phyloP scores from a whole-genome alignment of 2,113 vertebrate species.

The Plecturocebus donacophilus region DNA sequence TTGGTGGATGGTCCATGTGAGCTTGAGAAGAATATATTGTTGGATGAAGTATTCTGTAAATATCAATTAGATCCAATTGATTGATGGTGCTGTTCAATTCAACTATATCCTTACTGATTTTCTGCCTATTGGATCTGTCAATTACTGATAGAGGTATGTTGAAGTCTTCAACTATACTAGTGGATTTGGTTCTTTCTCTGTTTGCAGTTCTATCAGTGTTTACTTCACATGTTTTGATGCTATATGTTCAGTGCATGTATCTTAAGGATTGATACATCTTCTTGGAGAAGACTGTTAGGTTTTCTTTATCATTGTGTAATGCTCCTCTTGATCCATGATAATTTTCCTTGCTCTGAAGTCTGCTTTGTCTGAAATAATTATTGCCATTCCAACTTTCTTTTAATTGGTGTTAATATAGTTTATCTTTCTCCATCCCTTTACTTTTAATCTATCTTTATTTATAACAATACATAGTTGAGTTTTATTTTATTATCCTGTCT shows the following conservation, averaged over 20 bases:
- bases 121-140: neutral
- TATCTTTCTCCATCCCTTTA: neutral
- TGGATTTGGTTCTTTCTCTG: neutral
- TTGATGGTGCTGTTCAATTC: neutral
- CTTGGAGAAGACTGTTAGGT: neutral
- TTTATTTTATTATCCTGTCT: neutral
- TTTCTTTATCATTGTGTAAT: neutral
- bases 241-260: neutral
- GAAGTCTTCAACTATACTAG: neutral
- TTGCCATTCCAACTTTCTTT: neutral
- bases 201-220: neutral
- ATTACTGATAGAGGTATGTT: neutral
- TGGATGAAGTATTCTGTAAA: slow-evolving; percentile 7
- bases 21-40: neutral
- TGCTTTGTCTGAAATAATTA: neutral
- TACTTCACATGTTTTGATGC: neutral
- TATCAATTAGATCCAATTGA: neutral
- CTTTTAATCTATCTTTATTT: neutral
- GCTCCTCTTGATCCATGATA: neutral
- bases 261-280: neutral
- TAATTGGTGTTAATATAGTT: neutral
- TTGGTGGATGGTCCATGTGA: neutral
- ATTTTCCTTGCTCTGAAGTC: neutral
- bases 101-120: neutral
- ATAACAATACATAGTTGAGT: neutral